These are phyloP conservation scores for Meganola albula DNA, from an alignment of 2,888 invertebrate species.

Conservation along the genomic window DNA sequence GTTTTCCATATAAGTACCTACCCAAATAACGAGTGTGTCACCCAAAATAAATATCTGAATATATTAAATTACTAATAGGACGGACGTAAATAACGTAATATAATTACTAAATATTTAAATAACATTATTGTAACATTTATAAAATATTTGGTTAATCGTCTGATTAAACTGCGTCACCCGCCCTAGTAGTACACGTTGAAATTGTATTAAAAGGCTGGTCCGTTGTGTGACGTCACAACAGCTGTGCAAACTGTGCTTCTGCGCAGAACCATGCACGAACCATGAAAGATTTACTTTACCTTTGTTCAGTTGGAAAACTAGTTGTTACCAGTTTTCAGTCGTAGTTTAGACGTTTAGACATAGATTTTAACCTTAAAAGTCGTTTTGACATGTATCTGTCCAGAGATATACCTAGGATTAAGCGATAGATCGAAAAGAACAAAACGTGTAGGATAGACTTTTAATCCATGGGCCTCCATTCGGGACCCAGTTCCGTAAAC, in stretches of 20 bases:
- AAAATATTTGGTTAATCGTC: constrained; percentile 36
- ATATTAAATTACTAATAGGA: no score
- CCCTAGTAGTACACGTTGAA: constrained; percentile 10
- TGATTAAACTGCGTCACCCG: constrained; percentile 30
- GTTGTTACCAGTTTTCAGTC: not conserved
- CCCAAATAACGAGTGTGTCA: no score
- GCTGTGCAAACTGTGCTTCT: constrained; percentile 39
- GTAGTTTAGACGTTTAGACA: not conserved
- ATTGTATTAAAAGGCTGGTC: constrained; percentile 22
- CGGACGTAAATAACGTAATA: no score
- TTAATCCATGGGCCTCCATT: no score
- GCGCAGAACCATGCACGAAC: constrained; percentile 32
- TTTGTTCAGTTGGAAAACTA: constrained; percentile 15
- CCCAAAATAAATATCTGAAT: no score
- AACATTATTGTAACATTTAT: constrained; percentile 17
- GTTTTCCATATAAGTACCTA: no score
- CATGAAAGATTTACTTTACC: constrained; percentile 15
- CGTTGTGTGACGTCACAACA: constrained; percentile 40
- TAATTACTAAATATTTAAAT: constrained; percentile 14
- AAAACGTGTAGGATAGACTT: no score
- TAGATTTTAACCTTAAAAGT: not conserved
- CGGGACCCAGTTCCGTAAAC: no score
- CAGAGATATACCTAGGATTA: constrained; percentile 21
- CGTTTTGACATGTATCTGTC: not conserved
- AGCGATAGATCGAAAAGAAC: no score